Conservation (phyloP, 2,888 invertebrate genomes). For the Aphodius sticticus region DNA sequence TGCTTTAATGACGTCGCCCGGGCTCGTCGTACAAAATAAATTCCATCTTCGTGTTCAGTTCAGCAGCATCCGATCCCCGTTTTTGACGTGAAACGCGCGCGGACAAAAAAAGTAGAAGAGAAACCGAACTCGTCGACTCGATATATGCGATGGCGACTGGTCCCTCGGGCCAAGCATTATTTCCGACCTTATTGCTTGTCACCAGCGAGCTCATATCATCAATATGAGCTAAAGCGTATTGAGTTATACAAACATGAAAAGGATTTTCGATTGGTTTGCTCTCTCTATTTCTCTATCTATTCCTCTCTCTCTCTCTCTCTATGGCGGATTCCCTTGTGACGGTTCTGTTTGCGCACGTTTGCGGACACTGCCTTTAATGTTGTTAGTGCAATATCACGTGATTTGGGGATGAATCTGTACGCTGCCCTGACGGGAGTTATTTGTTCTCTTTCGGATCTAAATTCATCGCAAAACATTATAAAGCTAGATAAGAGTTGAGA, state of each 20-base stretch:
- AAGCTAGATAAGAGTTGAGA: too few relatives aligned
- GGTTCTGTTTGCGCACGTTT: conserved; percentile 11
- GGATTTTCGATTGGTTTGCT: conserved; percentile 45
- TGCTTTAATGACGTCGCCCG: conserved; percentile 20
- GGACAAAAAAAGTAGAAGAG: background rate
- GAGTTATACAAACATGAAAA: conserved; percentile 51
- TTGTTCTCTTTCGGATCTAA: background rate
- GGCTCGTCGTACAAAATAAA: conserved; percentile 10
- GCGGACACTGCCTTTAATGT: conserved; percentile 14
- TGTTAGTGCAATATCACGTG: conserved; percentile 7
- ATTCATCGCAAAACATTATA: too few relatives aligned
- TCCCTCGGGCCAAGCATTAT: conserved; percentile 49
- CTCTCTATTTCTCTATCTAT: too few relatives aligned
- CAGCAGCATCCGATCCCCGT: conserved; percentile 12
- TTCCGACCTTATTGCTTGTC: conserved; percentile 51
- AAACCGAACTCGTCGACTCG: conserved; percentile 44
- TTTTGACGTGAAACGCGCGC: background rate
- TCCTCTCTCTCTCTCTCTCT: conserved; percentile 22
- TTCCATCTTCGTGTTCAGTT: conserved; percentile 11
- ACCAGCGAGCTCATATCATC: conserved; percentile 49
- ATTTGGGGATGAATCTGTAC: background rate
- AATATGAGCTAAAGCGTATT: conserved; percentile 54
- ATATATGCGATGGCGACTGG: conserved; percentile 39
- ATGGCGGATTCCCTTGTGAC: background rate
- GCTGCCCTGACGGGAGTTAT: background rate